phyloP scores from a whole-genome alignment of 2,113 vertebrate genomes.

The Noturus placidus region DNA sequence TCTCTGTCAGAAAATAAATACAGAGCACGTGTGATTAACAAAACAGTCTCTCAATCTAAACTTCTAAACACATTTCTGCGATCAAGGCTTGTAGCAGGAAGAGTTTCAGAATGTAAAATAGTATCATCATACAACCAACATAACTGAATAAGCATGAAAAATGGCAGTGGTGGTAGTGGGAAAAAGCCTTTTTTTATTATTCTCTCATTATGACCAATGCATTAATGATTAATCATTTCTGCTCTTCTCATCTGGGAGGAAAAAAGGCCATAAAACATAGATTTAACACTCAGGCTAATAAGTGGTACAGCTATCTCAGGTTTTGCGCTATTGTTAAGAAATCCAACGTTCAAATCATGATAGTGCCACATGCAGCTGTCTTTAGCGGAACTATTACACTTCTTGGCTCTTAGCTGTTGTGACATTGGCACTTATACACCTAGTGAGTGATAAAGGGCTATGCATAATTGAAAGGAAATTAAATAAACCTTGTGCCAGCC shows the following conservation, averaged over 20 bases:
- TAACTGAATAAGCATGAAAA: neutral
- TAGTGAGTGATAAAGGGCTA: neutral
- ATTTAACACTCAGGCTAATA: neutral
- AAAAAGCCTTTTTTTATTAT: neutral
- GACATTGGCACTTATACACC: neutral
- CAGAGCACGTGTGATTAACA: neutral
- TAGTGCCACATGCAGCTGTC: neutral
- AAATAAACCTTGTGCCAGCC: slow-evolving; percentile 93
- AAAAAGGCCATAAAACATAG: neutral
- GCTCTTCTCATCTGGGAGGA: neutral
- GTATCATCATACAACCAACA: neutral
- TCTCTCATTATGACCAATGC: neutral
- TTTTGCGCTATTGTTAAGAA: neutral
- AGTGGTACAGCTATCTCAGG: neutral
- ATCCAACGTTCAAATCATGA: neutral
- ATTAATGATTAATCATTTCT: neutral
- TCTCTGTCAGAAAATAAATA: slow-evolving; percentile 73
- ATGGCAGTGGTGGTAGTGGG: neutral
- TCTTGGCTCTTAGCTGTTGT: neutral
- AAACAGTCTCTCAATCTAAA: neutral
- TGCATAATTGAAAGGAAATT: neutral
- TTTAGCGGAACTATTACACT: neutral
- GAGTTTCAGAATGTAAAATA: neutral
- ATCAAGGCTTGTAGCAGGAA: neutral
- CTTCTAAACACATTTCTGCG: neutral